Conservation (phyloP, 1,140 invertebrate species). For the Halictus rubicundus region DNA sequence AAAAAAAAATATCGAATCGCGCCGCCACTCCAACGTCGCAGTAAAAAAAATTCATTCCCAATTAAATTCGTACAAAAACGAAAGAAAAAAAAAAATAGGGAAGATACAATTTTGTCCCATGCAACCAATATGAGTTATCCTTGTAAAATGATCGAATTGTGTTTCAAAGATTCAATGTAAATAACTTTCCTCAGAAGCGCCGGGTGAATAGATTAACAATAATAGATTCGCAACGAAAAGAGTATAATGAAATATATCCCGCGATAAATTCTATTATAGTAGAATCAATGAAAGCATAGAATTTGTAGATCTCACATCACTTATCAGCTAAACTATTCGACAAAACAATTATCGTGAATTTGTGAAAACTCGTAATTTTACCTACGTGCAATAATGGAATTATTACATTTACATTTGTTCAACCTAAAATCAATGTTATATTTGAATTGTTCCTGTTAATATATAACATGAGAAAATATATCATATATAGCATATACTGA, state of each 20-base stretch:
- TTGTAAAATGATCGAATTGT: background rate
- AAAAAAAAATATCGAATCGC: background rate
- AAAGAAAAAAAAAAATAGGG: background rate
- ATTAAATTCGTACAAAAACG: background rate
- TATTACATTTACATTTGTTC: too few relatives aligned
- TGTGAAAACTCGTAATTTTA: too few relatives aligned
- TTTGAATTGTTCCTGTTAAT: too few relatives aligned
- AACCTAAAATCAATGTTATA: too few relatives aligned
- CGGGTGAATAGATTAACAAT: slow-evolving; percentile 12
- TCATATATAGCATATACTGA: too few relatives aligned
- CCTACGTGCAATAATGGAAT: too few relatives aligned
- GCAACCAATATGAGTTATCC: background rate
- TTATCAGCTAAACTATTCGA: too few relatives aligned
- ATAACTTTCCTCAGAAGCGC: background rate
- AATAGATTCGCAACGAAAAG: slow-evolving; percentile 6
- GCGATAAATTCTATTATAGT: slow-evolving; percentile 32
- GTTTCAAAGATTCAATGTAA: slow-evolving; percentile 3
- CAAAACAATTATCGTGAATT: too few relatives aligned
- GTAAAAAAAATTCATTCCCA: slow-evolving; percentile 7
- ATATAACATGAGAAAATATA: too few relatives aligned
- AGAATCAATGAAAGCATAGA: background rate
- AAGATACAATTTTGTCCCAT: background rate
- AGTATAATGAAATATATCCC: slow-evolving; percentile 11
- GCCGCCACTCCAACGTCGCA: background rate
- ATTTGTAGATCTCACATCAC: background rate